phyloP scores from a whole-genome alignment of 2,888 invertebrate genomes.

The Hypomecis atomaria region DNA sequence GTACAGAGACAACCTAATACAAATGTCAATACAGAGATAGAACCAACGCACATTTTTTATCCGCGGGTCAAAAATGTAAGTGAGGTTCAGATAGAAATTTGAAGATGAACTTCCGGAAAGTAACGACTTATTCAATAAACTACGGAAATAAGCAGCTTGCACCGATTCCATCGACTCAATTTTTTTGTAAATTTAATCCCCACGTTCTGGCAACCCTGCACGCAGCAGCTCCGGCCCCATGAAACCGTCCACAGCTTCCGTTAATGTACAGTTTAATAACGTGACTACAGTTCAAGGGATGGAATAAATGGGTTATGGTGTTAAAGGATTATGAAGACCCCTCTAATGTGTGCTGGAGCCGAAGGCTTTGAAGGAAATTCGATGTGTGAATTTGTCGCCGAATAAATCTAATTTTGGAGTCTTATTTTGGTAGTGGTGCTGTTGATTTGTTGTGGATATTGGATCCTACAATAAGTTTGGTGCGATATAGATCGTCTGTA shows the following conservation, averaged over 20 bases:
- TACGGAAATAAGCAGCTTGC: too few relatives aligned
- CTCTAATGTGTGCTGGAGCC: neutral
- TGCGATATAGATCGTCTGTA: too few relatives aligned
- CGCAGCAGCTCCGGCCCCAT: conserved; percentile 19
- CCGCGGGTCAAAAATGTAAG: too few relatives aligned
- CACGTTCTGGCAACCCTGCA: neutral
- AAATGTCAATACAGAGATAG: too few relatives aligned
- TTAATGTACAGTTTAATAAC: conserved; percentile 33
- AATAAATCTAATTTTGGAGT: neutral
- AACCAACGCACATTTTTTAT: too few relatives aligned
- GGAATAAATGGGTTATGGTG: conserved; percentile 20
- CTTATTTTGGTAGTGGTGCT: neutral
- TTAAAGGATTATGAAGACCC: conserved; percentile 22
- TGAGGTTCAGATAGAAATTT: too few relatives aligned
- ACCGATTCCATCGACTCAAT: too few relatives aligned
- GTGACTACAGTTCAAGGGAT: conserved; percentile 28
- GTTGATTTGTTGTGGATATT: neutral
- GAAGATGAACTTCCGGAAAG: too few relatives aligned
- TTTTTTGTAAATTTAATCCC: neutral
- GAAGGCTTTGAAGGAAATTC: neutral
- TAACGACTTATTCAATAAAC: too few relatives aligned
- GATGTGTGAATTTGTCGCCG: neutral
- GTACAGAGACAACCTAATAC: too few relatives aligned
- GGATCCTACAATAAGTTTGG: neutral
- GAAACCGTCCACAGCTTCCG: conserved; percentile 18